phyloP scores from a whole-genome alignment of 2,797 vertebrate genomes.

The Hylomyscus alleni region DNA sequence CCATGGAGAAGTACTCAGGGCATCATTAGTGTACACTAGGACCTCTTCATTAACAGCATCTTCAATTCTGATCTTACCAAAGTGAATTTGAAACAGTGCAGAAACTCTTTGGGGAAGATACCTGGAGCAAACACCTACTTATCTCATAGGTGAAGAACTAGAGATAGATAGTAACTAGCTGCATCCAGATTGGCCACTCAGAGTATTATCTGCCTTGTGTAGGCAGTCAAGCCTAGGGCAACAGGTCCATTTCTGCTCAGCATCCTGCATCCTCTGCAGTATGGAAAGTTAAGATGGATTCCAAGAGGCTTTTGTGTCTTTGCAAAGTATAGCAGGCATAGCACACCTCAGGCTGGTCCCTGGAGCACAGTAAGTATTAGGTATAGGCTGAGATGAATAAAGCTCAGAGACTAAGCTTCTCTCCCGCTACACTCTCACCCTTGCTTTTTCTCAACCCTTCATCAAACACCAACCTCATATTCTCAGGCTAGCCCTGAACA shows the following conservation, averaged over 20 bases:
- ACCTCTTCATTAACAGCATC: neutral
- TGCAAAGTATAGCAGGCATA: no score
- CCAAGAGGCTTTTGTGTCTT: neutral
- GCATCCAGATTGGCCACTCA: neutral
- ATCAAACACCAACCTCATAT: neutral
- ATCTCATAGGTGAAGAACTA: neutral
- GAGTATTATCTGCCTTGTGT: neutral
- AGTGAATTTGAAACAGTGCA: neutral
- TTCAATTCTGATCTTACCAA: slow-evolving; percentile 27
- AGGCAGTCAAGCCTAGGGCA: neutral
- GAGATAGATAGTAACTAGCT: neutral
- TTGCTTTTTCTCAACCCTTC: neutral
- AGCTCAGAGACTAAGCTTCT: neutral
- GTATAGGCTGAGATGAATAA: neutral
- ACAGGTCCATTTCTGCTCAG: neutral
- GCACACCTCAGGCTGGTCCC: neutral
- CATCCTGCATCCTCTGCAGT: neutral
- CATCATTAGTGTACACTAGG: neutral
- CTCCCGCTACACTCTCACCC: neutral
- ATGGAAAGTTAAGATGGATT: neutral
- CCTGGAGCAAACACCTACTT: neutral
- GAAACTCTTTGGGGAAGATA: neutral
- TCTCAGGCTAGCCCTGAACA: neutral
- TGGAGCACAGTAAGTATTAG: neutral
- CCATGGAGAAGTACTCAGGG: neutral